Conservation (phyloP, 1,140 invertebrate species). For the Drosophila oshimai region DNA sequence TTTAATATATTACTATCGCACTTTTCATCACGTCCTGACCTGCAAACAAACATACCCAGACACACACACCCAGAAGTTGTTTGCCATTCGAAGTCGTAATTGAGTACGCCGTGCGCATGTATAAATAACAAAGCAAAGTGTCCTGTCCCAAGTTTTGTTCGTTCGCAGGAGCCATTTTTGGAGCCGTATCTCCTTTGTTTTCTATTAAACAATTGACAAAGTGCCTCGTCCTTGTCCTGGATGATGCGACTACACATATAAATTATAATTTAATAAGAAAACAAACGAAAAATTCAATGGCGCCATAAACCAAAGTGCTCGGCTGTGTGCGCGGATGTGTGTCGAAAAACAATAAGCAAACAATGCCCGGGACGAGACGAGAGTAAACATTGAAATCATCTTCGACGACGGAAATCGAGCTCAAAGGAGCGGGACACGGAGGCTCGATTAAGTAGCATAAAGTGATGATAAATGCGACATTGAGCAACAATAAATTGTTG, state of each 20-base stretch:
- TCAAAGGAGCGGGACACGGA: conserved; percentile 33
- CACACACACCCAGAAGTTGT: conserved; percentile 31
- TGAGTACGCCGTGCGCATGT: conserved; percentile 49
- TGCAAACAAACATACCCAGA: conserved; percentile 10
- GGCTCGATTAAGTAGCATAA: conserved; percentile 80
- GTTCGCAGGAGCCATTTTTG: background rate
- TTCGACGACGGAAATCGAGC: conserved; percentile 50
- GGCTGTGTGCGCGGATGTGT: conserved; percentile 34
- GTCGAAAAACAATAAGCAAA: conserved; percentile 72
- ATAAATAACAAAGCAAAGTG: conserved; percentile 63
- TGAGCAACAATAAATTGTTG: conserved; percentile 78
- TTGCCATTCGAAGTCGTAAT: conserved; percentile 48
- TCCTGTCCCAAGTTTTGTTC: background rate
- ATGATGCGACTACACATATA: conserved; percentile 67
- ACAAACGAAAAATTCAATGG: conserved; percentile 79
- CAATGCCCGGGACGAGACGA: conserved; percentile 30
- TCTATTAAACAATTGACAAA: conserved; percentile 75
- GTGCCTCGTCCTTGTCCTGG: conserved; percentile 25
- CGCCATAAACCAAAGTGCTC: conserved; percentile 78
- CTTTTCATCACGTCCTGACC: conserved; percentile 44
- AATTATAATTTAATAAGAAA: conserved; percentile 82
- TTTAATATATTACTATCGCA: conserved; percentile 47
- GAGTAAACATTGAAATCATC: conserved; percentile 74
- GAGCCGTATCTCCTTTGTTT: conserved; percentile 41
- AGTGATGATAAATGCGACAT: conserved; percentile 81